A percentile compares a stretch with the other conserved stretches of the same genome.
These are phyloP conservation scores for Iselma pallidipennis DNA, from an alignment of 2,888 invertebrate genomes.

Conservation along the genomic window DNA sequence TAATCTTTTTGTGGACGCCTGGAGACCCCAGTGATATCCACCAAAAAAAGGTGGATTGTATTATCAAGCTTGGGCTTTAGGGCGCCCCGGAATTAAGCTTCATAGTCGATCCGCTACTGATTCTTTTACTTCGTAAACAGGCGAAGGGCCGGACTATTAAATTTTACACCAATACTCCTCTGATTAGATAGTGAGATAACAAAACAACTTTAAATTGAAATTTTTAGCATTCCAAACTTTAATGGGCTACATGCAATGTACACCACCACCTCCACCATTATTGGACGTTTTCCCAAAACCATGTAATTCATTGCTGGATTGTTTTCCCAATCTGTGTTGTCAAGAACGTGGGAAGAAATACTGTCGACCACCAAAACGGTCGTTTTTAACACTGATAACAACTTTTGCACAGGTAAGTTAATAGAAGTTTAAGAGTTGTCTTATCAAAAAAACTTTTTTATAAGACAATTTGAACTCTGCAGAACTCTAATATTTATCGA, in stretches of 20 bases:
- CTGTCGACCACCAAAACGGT: conserved; percentile 75
- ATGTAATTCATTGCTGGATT: conserved; percentile 72
- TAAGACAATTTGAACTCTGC: too few relatives aligned
- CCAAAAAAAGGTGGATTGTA: too few relatives aligned
- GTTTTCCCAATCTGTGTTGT: conserved; percentile 80
- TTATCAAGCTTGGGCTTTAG: too few relatives aligned
- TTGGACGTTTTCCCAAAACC: conserved; percentile 72
- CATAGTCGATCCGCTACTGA: too few relatives aligned
- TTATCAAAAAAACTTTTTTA: background rate
- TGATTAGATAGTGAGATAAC: too few relatives aligned
- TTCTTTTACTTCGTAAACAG: too few relatives aligned
- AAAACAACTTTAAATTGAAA: background rate
- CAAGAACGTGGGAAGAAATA: conserved; percentile 73
- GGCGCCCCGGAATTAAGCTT: too few relatives aligned
- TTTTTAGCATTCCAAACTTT: conserved; percentile 52
- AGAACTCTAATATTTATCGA: background rate
- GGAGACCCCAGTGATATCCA: too few relatives aligned
- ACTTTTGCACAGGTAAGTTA: conserved; percentile 62
- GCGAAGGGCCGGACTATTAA: too few relatives aligned
- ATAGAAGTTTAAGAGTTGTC: background rate
- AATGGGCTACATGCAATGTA: conserved; percentile 72
- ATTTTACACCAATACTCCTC: background rate
- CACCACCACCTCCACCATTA: conserved; percentile 68
- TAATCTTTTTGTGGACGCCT: too few relatives aligned
- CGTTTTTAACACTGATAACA: conserved; percentile 68